These are phyloP conservation scores for Pogonomyrmex barbatus DNA, from an alignment of 1,140 invertebrate genomes.

Conservation along the genomic window DNA sequence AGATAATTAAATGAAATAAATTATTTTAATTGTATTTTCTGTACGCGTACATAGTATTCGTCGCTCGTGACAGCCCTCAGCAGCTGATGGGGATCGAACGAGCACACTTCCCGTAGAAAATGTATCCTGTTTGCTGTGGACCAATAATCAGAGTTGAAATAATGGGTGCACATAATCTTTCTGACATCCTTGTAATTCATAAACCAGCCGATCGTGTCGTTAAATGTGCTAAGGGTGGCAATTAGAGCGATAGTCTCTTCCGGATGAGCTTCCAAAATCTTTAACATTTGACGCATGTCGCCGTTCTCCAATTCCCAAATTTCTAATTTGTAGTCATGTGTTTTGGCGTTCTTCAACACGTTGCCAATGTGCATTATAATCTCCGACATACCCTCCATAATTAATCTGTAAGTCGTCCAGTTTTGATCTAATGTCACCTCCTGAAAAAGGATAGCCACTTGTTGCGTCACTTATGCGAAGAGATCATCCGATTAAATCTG, in stretches of 20 bases:
- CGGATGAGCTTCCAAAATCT: slow-evolving; percentile 78
- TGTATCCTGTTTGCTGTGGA: slow-evolving; percentile 65
- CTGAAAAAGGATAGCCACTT: slow-evolving; percentile 63
- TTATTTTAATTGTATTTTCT: background rate
- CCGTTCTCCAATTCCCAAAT: slow-evolving; percentile 79
- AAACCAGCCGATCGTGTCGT: slow-evolving; percentile 50
- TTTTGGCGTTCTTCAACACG: slow-evolving; percentile 68
- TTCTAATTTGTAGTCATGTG: slow-evolving; percentile 68
- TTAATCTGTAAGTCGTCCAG: slow-evolving; percentile 73
- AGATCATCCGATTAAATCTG: slow-evolving; percentile 10
- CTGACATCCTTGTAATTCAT: slow-evolving; percentile 72
- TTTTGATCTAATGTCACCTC: slow-evolving; percentile 24
- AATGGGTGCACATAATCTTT: slow-evolving; percentile 74
- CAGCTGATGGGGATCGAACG: slow-evolving; percentile 80
- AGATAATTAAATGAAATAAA: background rate
- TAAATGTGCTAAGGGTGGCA: slow-evolving; percentile 72
- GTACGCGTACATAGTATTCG: slow-evolving; percentile 77
- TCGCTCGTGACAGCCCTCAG: slow-evolving; percentile 78
- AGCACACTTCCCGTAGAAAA: slow-evolving; percentile 80
- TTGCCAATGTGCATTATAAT: slow-evolving; percentile 74
- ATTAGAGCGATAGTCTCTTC: slow-evolving; percentile 79
- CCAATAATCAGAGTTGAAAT: slow-evolving; percentile 78
- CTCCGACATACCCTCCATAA: slow-evolving; percentile 77
- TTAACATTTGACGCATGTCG: slow-evolving; percentile 78
- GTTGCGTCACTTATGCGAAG: background rate